Conservation (phyloP, 2,113 vertebrate genomes). For the Percina caprodes region DNA sequence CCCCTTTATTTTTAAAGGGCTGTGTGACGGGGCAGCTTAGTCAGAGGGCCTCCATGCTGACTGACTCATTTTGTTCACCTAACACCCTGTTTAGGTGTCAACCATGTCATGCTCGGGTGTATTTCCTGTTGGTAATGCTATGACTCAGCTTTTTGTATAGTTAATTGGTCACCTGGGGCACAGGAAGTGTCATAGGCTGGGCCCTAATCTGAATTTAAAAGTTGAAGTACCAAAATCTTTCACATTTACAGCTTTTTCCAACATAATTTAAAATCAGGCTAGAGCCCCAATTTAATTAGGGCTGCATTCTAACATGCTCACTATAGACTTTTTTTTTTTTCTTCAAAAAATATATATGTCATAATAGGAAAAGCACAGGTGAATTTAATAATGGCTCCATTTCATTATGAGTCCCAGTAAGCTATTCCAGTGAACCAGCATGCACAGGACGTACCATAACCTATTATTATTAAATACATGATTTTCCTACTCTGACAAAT, state of each 20-base stretch:
- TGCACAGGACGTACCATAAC: background rate
- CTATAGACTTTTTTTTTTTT: background rate
- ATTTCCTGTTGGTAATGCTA: constrained; percentile 60
- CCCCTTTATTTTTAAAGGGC: background rate
- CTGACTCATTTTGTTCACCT: constrained; percentile 63
- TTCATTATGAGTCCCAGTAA: background rate
- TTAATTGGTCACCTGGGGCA: constrained; percentile 42
- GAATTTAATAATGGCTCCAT: background rate
- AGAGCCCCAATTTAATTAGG: constrained; percentile 13
- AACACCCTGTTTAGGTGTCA: constrained; percentile 55
- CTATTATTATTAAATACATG: background rate
- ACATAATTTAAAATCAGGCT: constrained; percentile 12
- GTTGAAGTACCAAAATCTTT: constrained; percentile 2
- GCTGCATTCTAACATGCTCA: background rate
- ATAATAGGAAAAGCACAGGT: background rate
- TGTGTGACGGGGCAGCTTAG: constrained; percentile 32
- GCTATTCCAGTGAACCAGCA: background rate
- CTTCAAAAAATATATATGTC: no score
- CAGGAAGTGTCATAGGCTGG: background rate
- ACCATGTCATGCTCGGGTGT: constrained; percentile 36
- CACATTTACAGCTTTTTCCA: constrained; percentile 2
- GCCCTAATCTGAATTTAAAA: constrained; percentile 33
- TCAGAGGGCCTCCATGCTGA: constrained; percentile 35
- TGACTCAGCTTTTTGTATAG: constrained; percentile 69
- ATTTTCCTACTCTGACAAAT: background rate